Evolutionary conservation across 2,113 vertebrate genomes (phyloP).

Genomic region (Cervus canadensis): DNA sequence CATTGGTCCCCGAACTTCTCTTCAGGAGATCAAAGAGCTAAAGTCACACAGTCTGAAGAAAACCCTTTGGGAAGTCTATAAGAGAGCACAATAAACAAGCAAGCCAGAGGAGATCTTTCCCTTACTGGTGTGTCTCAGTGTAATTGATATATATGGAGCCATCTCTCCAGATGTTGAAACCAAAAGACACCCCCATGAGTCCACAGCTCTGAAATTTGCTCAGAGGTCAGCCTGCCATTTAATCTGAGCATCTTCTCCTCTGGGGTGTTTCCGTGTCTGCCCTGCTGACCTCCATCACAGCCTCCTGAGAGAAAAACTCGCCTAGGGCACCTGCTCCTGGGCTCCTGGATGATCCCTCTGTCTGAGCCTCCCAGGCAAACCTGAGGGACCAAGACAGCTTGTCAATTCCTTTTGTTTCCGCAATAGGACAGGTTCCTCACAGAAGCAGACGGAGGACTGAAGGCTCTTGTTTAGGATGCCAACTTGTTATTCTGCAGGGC

Average conservation of each 20-base stretch:
- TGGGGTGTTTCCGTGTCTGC: not conserved
- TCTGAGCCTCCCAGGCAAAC: not conserved
- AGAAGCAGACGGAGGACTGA: not conserved
- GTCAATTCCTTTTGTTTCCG: not conserved
- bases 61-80: slow-evolving; percentile 41
- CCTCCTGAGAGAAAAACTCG: not conserved
- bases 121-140: not conserved
- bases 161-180: not conserved
- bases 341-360: not conserved
- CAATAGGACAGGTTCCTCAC: not conserved
- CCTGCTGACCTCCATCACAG: not conserved
- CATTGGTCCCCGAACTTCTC: not conserved
- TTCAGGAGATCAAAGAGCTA: slow-evolving; percentile 14
- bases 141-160: slow-evolving; percentile 11
- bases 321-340: not conserved
- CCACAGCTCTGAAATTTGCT: not conserved
- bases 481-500: not conserved
- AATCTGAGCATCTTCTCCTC: not conserved
- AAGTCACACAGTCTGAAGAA: slow-evolving; percentile 18
- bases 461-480: not conserved
- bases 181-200: not conserved
- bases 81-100: slow-evolving; percentile 38
- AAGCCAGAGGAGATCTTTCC: not conserved
- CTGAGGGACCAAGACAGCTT: fast-evolving
- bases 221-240: not conserved